phyloP scores from a whole-genome alignment of 1,140 invertebrate genomes.

The Bicyclus anynana region DNA sequence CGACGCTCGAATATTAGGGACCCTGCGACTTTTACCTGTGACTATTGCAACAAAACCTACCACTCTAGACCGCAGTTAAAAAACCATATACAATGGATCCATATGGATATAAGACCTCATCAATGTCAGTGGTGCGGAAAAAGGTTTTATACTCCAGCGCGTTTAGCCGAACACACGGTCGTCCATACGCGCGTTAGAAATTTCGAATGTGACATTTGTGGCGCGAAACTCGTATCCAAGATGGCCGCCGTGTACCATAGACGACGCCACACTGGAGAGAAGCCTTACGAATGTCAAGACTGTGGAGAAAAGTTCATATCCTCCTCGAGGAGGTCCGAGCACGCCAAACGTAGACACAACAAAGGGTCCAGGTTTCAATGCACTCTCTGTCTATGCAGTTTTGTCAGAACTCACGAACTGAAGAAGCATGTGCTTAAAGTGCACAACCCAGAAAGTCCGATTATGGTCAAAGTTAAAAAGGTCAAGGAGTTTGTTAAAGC shows the following conservation, averaged over 20 bases:
- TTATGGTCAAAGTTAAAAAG: slow-evolving; percentile 15
- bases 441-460: slow-evolving; percentile 25
- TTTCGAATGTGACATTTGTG: slow-evolving; percentile 73
- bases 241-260: slow-evolving; percentile 70
- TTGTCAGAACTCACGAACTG: slow-evolving; percentile 51
- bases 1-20: slow-evolving; percentile 57
- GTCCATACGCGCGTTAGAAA: slow-evolving; percentile 69
- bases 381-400: slow-evolving; percentile 40
- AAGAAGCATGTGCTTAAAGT: slow-evolving; percentile 53
- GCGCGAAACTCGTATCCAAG: slow-evolving; percentile 60
- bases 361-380: slow-evolving; percentile 49
- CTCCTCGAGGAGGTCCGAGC: slow-evolving; percentile 58
- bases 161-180: slow-evolving; percentile 65
- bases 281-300: slow-evolving; percentile 84
- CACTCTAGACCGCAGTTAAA: slow-evolving; percentile 63
- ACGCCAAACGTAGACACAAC: slow-evolving; percentile 63
- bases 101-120: slow-evolving; percentile 68
- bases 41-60: slow-evolving; percentile 65
- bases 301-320: slow-evolving; percentile 79
- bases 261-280: slow-evolving; percentile 84
- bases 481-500: background rate
- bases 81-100: slow-evolving; percentile 73
- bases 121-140: slow-evolving; percentile 71
- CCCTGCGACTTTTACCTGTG: slow-evolving; percentile 60
- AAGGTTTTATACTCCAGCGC: slow-evolving; percentile 67